A percentile compares a stretch with the other conserved stretches of the same genome.
These are phyloP conservation scores for Cavia porcellus DNA, from an alignment of 2,113 vertebrate genomes.

Conservation along the genomic window DNA sequence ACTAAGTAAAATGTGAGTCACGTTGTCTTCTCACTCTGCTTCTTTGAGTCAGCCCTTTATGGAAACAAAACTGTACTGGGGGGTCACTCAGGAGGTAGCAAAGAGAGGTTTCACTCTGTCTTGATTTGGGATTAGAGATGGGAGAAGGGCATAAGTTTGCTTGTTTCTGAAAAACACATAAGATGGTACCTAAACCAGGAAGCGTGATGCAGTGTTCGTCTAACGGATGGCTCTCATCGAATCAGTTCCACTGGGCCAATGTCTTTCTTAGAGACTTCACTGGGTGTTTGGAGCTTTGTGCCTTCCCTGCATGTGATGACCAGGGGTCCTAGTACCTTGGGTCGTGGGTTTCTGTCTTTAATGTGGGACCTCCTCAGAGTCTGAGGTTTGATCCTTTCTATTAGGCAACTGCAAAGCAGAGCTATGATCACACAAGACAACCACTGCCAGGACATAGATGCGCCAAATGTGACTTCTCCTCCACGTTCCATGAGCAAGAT, in stretches of 20 bases:
- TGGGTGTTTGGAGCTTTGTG: fast-evolving
- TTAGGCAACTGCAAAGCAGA: neutral
- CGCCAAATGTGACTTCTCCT: fast-evolving
- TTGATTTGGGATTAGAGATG: neutral
- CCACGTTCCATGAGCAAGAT: fast-evolving
- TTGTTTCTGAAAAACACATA: neutral
- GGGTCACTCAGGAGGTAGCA: fast-evolving
- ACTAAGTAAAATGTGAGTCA: neutral
- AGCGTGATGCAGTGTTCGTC: fast-evolving
- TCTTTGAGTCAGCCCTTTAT: neutral
- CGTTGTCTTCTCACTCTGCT: neutral
- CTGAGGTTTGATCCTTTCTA: neutral
- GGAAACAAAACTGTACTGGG: too few relatives aligned
- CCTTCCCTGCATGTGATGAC: fast-evolving
- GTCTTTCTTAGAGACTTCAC: fast-evolving
- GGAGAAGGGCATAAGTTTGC: fast-evolving
- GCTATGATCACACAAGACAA: fast-evolving
- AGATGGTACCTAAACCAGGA: neutral
- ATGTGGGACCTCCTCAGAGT: fast-evolving
- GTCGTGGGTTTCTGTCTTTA: neutral
- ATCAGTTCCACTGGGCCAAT: fast-evolving
- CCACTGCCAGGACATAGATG: fast-evolving
- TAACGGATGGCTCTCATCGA: fast-evolving
- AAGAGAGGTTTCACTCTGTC: neutral
- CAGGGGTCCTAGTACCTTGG: too few relatives aligned